Base-by-base conservation (phyloP, 2,797 vertebrate species). In the Sebastes oblongus region DNA sequence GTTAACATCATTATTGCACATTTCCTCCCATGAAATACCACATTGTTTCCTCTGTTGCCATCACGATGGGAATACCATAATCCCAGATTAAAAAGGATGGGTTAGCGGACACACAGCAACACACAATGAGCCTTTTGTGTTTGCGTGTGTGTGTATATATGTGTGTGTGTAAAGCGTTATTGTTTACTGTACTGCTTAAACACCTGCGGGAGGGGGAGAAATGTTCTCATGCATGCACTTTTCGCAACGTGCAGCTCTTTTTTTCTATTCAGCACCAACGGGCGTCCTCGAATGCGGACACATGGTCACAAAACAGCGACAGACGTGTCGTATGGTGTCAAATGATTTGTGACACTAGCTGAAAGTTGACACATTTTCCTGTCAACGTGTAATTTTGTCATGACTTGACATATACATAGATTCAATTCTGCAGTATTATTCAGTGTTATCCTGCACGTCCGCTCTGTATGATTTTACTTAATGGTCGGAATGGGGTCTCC, bases 61-160 rank as follows among this genome's bases (percentile, higher is more conserved):
- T 93, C 91, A 86, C 67, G 80, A 90, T 88, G 92, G 92, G 91
- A 94, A 94, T 92, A 86, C 77, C 79, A 91, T 95, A 95, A 95
- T 95, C 94, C 92, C 93, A 93, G 94, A 94, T 94, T 95, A 94
- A 88, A 92, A 91, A 84, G 91, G 89, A 93, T 81, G 92, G 91
- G 89, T 91, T 88, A 91, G 90, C 72, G 29, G 86, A 90, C 91
- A 88, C 91, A 89, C 90, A 80, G 81, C 81, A 46, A 89, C 72
- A 70, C 86, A 95, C 93, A 95, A 94, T 93, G 89, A 92, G 84
- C 86, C 92, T 91, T 92, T 94, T 94, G 93, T 95, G 82, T 78
- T 62, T 72, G 75, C 42, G 71, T 78, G 68, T 81, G 27, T 75
- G 61, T 24, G 55, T 80, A 78, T 80, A 20, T 85, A 39, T 86